These are phyloP conservation scores for Pleuronectes platessa DNA, from an alignment of 2,113 vertebrate species.

Conservation along the genomic window DNA sequence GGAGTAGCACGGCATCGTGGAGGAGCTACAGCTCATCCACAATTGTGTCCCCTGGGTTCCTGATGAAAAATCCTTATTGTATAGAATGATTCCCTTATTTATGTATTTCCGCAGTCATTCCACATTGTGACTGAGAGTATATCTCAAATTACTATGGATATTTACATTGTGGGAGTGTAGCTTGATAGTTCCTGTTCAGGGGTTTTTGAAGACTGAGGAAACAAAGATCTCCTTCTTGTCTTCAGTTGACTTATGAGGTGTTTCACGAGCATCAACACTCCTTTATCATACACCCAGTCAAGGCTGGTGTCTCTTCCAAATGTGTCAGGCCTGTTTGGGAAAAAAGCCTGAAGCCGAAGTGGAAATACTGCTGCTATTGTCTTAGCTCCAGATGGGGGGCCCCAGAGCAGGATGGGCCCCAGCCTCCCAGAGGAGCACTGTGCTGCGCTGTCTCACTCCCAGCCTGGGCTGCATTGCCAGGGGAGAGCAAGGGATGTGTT, in stretches of 20 bases:
- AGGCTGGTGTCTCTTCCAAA: slow-evolving; percentile 57
- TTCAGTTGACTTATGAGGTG: slow-evolving; percentile 42
- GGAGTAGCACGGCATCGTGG: slow-evolving; percentile 51
- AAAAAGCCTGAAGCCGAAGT: slow-evolving; percentile 54
- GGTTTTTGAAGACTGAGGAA: neutral
- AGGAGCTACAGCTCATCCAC: slow-evolving; percentile 54
- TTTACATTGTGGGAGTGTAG: neutral
- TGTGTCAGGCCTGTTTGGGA: slow-evolving; percentile 35
- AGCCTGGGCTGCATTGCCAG: slow-evolving; percentile 55
- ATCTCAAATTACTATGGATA: neutral
- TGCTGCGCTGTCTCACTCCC: slow-evolving; percentile 44
- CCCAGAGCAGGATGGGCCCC: slow-evolving; percentile 70
- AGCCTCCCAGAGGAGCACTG: slow-evolving; percentile 71
- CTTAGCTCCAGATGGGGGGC: slow-evolving; percentile 61
- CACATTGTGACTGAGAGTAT: neutral
- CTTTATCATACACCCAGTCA: slow-evolving; percentile 34
- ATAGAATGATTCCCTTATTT: slow-evolving; percentile 8
- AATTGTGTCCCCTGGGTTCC: slow-evolving; percentile 58
- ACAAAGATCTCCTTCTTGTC: slow-evolving; percentile 28
- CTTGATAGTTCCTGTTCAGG: neutral
- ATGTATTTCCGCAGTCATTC: slow-evolving; percentile 24
- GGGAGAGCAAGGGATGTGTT: slow-evolving; percentile 66
- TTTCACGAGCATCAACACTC: slow-evolving; percentile 38
- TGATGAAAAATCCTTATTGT: slow-evolving; percentile 53
- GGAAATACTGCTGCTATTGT: slow-evolving; percentile 74